Conservation (phyloP, 2,797 vertebrate genomes). For the Poeciliopsis turneri region DNA sequence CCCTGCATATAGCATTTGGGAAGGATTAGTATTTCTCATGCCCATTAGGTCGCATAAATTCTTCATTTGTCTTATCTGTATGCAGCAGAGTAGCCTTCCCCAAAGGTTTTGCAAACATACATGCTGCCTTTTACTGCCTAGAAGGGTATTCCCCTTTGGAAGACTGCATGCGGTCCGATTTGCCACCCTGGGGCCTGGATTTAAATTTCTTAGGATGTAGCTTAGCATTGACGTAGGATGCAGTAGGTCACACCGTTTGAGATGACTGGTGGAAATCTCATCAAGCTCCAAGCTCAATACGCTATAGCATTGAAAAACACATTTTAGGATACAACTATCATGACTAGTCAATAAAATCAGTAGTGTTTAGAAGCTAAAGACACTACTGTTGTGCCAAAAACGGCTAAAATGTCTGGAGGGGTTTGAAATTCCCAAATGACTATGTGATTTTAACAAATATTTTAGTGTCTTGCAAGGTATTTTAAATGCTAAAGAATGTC, state of each 20-base stretch:
- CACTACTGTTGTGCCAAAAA: not conserved
- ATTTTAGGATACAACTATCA: slow-evolving; percentile 27
- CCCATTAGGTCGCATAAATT: slow-evolving; percentile 62
- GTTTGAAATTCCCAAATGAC: not conserved
- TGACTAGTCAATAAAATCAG: not conserved
- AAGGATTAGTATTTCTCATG: slow-evolving; percentile 58
- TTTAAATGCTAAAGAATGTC: not conserved
- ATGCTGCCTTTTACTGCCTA: slow-evolving; percentile 37
- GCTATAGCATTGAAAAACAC: slow-evolving; percentile 4
- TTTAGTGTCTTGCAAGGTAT: not conserved
- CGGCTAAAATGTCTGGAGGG: not conserved
- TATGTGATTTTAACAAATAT: not conserved
- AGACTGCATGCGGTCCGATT: slow-evolving; percentile 28
- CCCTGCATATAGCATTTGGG: slow-evolving; percentile 44
- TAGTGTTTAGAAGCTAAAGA: not conserved
- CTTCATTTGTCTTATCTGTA: slow-evolving; percentile 61
- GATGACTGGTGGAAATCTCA: slow-evolving; percentile 30
- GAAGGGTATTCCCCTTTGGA: slow-evolving; percentile 43
- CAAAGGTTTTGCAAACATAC: slow-evolving; percentile 41
- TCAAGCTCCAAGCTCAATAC: slow-evolving; percentile 25
- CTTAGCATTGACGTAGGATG: slow-evolving; percentile 18
- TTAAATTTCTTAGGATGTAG: slow-evolving; percentile 51
- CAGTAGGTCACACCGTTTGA: slow-evolving; percentile 21
- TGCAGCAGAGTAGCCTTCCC: slow-evolving; percentile 46
- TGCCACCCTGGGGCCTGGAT: slow-evolving; percentile 30